A percentile compares a stretch with the other conserved stretches of the same genome.
phyloP scores from a whole-genome alignment of 23 tunicate species.

The Trididemnum nubilum region DNA sequence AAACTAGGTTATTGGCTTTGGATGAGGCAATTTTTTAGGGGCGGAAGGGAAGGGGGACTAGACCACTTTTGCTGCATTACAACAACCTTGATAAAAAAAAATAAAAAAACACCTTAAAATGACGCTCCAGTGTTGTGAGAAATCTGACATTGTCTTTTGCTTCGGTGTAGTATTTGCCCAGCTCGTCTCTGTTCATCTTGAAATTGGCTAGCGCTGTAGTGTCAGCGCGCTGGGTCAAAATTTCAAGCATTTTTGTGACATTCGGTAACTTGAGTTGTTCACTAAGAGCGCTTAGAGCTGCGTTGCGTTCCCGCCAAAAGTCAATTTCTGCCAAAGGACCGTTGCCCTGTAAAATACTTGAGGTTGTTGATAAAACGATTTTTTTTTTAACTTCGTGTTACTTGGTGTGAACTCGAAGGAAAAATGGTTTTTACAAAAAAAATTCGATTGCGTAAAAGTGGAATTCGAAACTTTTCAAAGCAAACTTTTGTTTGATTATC shows the following conservation, averaged over 20 bases:
- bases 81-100: no score
- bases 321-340: constrained; percentile 98
- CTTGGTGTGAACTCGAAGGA: background rate
- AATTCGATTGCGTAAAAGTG: no score
- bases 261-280: constrained; percentile 85
- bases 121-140: constrained; percentile 90
- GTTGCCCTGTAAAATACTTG: constrained; percentile 57
- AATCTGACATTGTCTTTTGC: constrained; percentile 96
- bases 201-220: constrained; percentile 83
- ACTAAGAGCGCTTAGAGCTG: constrained; percentile 85
- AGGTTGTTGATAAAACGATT: background rate
- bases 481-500: no score
- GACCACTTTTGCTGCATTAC: no score
- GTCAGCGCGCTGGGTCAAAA: constrained; percentile 71
- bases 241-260: constrained; percentile 85
- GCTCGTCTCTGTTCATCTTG: constrained; percentile 85
- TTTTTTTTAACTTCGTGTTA: background rate
- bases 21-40: no score
- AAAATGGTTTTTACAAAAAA: background rate
- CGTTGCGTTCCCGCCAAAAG: constrained; percentile 93
- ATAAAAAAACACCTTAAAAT: constrained; percentile 99
- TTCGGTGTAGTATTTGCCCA: constrained; percentile 86
- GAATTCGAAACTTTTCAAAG: no score
- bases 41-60: no score
- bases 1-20: no score